phyloP scores from a whole-genome alignment of 92 coral and sea anemone genomes.

The Zoanthus sansibaricus region DNA sequence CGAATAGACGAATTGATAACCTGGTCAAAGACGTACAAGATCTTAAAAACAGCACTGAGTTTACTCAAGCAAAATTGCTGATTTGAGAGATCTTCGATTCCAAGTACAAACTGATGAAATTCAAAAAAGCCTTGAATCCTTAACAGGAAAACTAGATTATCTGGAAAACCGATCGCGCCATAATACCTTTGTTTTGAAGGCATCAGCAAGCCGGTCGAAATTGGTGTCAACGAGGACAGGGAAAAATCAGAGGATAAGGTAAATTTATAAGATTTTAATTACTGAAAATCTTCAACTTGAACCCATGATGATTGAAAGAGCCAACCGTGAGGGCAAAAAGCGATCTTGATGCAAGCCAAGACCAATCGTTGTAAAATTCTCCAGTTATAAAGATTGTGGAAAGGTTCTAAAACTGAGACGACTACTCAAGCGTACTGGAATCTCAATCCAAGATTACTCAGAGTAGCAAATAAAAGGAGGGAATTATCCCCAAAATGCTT shows the following conservation, averaged over 20 bases:
- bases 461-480: background rate
- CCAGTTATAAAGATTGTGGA: background rate
- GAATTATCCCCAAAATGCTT: conserved; percentile 53
- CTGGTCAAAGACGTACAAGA: conserved; percentile 19
- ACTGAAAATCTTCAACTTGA: conserved; percentile 10
- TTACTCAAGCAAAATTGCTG: conserved; percentile 42
- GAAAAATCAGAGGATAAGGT: conserved; percentile 40
- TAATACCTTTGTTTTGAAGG: conserved; percentile 65
- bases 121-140: background rate
- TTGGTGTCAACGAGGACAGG: conserved; percentile 43
- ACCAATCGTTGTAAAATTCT: no score
- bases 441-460: conserved; percentile 54
- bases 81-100: conserved; percentile 3
- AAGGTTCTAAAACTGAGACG: background rate
- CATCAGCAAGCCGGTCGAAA: conserved; percentile 15
- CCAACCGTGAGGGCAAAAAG: background rate
- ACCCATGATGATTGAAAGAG: background rate
- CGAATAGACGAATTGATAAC: conserved; percentile 33
- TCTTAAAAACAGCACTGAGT: conserved; percentile 17
- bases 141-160: conserved; percentile 42
- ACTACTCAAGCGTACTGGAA: background rate
- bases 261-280: conserved; percentile 7
- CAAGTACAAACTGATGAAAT: conserved; percentile 9
- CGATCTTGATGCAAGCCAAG: background rate
- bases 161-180: conserved; percentile 59